Evolutionary conservation across 2,113 vertebrate genomes (phyloP).

Genomic region (Peromyscus maniculatus): DNA sequence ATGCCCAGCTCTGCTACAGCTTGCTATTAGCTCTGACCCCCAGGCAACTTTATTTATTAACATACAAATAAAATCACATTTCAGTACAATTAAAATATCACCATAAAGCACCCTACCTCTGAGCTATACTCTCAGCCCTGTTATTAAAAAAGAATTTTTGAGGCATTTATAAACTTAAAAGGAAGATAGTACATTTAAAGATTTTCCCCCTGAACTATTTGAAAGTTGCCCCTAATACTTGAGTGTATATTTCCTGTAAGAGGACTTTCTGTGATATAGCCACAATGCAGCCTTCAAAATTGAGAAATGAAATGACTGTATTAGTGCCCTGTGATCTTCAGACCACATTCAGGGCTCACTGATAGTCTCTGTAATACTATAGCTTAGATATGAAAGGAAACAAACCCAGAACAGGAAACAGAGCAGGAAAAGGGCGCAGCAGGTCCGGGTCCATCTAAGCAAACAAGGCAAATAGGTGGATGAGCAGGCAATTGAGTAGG

Average conservation of each 20-base stretch:
- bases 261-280: background rate
- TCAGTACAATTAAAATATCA: no score
- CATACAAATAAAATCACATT: no score
- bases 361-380: background rate
- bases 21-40: no score
- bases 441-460: background rate
- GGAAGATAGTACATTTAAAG: background rate
- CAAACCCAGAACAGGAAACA: background rate
- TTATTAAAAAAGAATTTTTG: conserved; percentile 1
- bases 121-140: background rate
- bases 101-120: no score
- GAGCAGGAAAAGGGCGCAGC: background rate
- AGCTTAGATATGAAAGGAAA: background rate
- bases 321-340: background rate
- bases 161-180: background rate
- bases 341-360: background rate
- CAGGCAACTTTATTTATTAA: no score
- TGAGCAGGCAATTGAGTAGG: background rate
- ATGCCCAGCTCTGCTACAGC: no score
- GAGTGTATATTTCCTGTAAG: background rate
- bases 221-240: background rate
- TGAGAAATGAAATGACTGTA: background rate
- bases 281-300: background rate
- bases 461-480: background rate
- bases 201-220: background rate